Conservation (phyloP, 92 coral and sea anemone species). For the Zoanthus solanderi region DNA sequence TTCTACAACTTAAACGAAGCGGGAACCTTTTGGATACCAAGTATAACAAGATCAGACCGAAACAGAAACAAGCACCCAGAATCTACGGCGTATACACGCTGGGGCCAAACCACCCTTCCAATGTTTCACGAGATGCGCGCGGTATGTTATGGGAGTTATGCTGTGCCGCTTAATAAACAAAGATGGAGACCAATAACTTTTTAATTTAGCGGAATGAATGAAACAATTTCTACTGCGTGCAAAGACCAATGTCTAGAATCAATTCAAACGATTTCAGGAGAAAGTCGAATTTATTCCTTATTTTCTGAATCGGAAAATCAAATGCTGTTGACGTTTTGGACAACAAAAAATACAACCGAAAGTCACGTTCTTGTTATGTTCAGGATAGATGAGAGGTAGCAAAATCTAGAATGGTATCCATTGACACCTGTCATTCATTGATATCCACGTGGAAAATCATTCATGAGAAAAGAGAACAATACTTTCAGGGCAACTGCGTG, state of each 20-base stretch:
- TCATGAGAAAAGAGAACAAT: too few species aligned
- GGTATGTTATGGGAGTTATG: slow-evolving; percentile 38
- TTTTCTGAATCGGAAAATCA: slow-evolving; percentile 15
- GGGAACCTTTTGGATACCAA: too few species aligned
- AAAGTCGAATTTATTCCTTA: slow-evolving; percentile 15
- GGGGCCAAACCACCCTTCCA: slow-evolving; percentile 68
- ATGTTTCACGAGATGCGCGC: slow-evolving; percentile 48
- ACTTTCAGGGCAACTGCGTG: too few species aligned
- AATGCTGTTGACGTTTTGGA: slow-evolving; percentile 37
- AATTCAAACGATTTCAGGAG: slow-evolving; percentile 23
- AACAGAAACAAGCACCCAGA: too few species aligned
- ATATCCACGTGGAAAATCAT: too few species aligned
- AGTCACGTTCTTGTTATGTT: not conserved
- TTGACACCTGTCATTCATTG: too few species aligned
- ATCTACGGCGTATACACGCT: not conserved
- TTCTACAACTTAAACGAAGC: too few species aligned
- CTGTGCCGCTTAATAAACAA: slow-evolving; percentile 48
- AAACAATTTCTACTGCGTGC: slow-evolving; percentile 25
- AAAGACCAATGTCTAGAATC: slow-evolving; percentile 28
- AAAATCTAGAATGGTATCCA: too few species aligned
- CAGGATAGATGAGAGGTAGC: not conserved
- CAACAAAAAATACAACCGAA: not conserved
- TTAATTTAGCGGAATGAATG: slow-evolving; percentile 34
- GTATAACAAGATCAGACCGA: too few species aligned
- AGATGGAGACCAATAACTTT: slow-evolving; percentile 35